Evolutionary conservation across 2,113 vertebrate species (phyloP), one percentile per base, ranked within the genome.

Genomic region (Gnathonemus longibarbis): DNA sequence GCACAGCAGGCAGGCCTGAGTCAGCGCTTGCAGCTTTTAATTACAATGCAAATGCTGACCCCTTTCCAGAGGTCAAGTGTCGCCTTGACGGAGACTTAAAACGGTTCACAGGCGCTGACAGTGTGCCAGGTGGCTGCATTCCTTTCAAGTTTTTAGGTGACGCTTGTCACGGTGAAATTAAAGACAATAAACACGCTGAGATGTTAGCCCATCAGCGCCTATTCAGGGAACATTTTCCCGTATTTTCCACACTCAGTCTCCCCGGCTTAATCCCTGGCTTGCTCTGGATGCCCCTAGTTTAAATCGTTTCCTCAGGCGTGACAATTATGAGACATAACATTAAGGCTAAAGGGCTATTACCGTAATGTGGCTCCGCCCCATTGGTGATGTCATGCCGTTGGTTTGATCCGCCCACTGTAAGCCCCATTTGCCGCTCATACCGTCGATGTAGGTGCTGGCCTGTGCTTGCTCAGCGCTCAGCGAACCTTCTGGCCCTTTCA

Each of bases 81-180:
- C 24, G 46, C 52, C 48, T 50, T 88, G 48, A 87, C 53, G 80
- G 66, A 88, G 92, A 93, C 92, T 92, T 90, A 92, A 91, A 93
- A 92, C 88, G 45, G 66, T 62, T 89, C 15, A 89, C 84, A 21
- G 48, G 21, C 5, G 1, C 10, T 45, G 56, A 49, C 88, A 91
- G 92, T 66, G 84, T 31, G 83, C 89, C 88, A 88, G 62, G 90
- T 87, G 46, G 89, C 90, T 86, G 90, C 93, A 96, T 96, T 95
- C 94, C 93, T 92, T 45, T 52, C 93, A 94, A 94, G 94, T 91
- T 90, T n/a, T 91, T 90, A 91, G 94, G 91, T 93, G 92, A 90
- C 91, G 87, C 90, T 70, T 1, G 4, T 92, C 90, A 91, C 90
- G 84, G 62, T 88, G 88, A 93, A 92, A 92, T 88, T 90, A 90